Percentiles rank a stretch among this genome's conserved stretches.
phyloP scores from a whole-genome alignment of 1,140 invertebrate genomes.

The fruit fly (Drosophila melanogaster) region DNA sequence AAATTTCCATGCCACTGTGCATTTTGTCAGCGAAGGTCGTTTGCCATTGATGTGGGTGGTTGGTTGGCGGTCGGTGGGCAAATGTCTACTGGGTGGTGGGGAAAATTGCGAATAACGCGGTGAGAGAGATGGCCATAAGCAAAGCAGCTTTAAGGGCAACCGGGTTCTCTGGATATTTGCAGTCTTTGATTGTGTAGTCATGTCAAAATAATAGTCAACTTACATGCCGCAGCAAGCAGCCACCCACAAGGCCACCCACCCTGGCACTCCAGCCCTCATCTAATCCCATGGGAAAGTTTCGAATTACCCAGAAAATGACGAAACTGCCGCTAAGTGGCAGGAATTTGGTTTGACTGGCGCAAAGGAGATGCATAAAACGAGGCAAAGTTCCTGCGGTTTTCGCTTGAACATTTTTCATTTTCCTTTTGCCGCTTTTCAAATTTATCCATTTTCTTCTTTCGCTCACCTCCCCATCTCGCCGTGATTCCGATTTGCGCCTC shows the following conservation, averaged over 20 bases:
- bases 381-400: constrained; percentile 65
- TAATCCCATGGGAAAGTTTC: constrained; percentile 29
- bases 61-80: neutral
- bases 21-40: constrained; percentile 73
- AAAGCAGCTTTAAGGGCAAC: constrained; percentile 29
- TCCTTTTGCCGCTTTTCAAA: constrained; percentile 23
- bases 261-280: constrained; percentile 13
- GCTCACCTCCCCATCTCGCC: neutral
- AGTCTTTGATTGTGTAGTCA: constrained; percentile 84
- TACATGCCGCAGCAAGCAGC: constrained; percentile 71
- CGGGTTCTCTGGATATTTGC: constrained; percentile 67
- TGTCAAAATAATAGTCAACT: constrained; percentile 84
- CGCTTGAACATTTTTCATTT: constrained; percentile 44
- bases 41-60: constrained; percentile 68
- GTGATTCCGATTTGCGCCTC: constrained; percentile 46
- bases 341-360: constrained; percentile 53
- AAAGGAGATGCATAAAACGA: constrained; percentile 13
- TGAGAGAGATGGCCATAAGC: constrained; percentile 5
- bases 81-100: neutral
- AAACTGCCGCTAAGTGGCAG: constrained; percentile 71
- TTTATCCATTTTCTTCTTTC: constrained; percentile 25
- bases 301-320: constrained; percentile 62
- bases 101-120: neutral
- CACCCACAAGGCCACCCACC: constrained; percentile 14
- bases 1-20: constrained; percentile 57